Conservation (phyloP, 1,140 invertebrate species). For the Lepidostoma basale region DNA sequence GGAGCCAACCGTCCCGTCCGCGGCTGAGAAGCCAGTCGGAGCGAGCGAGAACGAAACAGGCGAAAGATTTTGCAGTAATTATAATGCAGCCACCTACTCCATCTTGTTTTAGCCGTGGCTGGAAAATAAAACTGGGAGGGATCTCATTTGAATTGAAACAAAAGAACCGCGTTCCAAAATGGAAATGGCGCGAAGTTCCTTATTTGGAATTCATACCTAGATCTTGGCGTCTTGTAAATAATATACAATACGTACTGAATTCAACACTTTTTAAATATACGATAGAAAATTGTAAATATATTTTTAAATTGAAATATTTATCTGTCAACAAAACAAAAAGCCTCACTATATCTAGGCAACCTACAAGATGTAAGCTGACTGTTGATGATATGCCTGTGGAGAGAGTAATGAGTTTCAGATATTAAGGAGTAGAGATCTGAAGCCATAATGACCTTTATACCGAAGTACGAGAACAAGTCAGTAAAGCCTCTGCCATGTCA, state of each 20-base stretch:
- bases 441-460: no score
- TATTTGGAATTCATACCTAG: slow-evolving; percentile 16
- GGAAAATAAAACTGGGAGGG: background rate
- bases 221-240: background rate
- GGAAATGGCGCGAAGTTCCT: slow-evolving; percentile 14
- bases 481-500: no score
- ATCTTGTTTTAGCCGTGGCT: slow-evolving; percentile 24
- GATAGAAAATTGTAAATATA: background rate
- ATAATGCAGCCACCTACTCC: slow-evolving; percentile 41
- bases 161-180: slow-evolving; percentile 13
- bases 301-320: no score
- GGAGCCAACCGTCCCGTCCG: background rate
- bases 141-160: slow-evolving; percentile 16
- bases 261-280: background rate
- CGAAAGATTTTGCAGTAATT: slow-evolving; percentile 35
- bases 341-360: no score
- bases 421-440: no score
- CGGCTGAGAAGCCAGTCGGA: background rate
- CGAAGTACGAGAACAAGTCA: no score
- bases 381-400: no score
- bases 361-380: no score
- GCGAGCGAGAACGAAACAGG: background rate
- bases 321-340: background rate
- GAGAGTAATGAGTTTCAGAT: no score
- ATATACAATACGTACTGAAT: no score